Evolutionary conservation across 2,113 vertebrate genomes (phyloP).

Genomic region (Empidonax traillii): DNA sequence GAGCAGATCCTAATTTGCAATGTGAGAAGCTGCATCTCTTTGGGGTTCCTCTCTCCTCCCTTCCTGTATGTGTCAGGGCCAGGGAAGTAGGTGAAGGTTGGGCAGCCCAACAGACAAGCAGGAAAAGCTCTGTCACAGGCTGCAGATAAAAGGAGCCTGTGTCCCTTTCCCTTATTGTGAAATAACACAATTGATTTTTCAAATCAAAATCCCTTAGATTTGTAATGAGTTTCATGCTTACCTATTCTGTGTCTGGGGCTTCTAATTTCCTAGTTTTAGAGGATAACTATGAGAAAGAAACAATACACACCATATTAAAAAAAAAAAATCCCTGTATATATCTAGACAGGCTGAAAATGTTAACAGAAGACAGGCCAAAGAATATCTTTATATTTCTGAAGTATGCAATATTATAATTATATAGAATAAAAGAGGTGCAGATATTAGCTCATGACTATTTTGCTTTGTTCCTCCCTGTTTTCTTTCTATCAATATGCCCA

Average conservation of each 20-base stretch:
- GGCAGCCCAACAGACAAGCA: accelerated
- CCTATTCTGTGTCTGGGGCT: not conserved
- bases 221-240: not conserved
- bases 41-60: not conserved
- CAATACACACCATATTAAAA: not conserved
- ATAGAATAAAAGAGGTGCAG: not conserved
- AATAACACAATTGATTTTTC: not conserved
- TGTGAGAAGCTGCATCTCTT: not conserved
- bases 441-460: not conserved
- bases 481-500: not conserved
- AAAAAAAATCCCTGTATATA: not conserved
- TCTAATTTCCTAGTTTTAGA: not conserved
- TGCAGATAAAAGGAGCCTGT: not conserved
- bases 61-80: not conserved
- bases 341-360: not conserved
- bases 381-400: not conserved
- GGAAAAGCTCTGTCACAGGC: accelerated
- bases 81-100: accelerated
- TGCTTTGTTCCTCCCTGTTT: not conserved
- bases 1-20: not conserved
- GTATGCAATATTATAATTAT: not conserved
- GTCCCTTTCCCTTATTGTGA: not conserved
- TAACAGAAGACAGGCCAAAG: not conserved
- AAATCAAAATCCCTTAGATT: not conserved
- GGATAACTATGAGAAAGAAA: not conserved